Evolutionary conservation across 2,113 vertebrate species (phyloP).

Genomic region (Pseudopodoces humilis): DNA sequence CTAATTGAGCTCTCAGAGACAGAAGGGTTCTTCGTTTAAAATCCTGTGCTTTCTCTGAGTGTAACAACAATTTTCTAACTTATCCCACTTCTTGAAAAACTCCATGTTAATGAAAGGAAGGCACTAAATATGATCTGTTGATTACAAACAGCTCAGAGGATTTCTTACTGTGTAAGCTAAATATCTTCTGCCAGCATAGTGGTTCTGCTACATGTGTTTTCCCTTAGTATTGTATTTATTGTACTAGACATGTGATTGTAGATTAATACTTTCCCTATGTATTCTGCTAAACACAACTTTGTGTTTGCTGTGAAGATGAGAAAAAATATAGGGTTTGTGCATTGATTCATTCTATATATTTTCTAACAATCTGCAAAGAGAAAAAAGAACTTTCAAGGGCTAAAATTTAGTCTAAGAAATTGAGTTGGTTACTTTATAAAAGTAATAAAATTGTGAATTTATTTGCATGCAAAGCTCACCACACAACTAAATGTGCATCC

Average conservation of each 20-base stretch:
- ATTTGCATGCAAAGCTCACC: not conserved
- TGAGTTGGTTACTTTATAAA: not conserved
- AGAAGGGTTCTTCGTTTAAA: not conserved
- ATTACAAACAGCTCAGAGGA: not conserved
- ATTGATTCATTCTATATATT: not conserved
- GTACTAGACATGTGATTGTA: not conserved
- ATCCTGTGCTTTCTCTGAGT: not conserved
- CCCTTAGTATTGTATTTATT: not conserved
- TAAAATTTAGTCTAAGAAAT: not conserved
- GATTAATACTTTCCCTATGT: not conserved
- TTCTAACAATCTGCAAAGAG: not conserved
- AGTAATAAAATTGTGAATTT: not conserved
- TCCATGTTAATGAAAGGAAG: not conserved
- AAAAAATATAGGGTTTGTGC: not conserved
- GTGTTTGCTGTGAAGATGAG: not conserved
- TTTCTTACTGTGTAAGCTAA: not conserved
- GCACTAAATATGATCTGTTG: not conserved
- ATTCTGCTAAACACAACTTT: not conserved
- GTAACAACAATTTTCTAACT: not conserved
- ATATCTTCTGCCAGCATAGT: not conserved
- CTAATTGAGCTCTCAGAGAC: conserved; percentile 28
- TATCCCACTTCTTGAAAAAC: not conserved
- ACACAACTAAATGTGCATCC: not conserved
- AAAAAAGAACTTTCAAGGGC: not conserved
- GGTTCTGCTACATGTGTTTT: not conserved